These are phyloP conservation scores for Struthio camelus DNA, from an alignment of 2,113 vertebrate genomes.

Conservation along the genomic window DNA sequence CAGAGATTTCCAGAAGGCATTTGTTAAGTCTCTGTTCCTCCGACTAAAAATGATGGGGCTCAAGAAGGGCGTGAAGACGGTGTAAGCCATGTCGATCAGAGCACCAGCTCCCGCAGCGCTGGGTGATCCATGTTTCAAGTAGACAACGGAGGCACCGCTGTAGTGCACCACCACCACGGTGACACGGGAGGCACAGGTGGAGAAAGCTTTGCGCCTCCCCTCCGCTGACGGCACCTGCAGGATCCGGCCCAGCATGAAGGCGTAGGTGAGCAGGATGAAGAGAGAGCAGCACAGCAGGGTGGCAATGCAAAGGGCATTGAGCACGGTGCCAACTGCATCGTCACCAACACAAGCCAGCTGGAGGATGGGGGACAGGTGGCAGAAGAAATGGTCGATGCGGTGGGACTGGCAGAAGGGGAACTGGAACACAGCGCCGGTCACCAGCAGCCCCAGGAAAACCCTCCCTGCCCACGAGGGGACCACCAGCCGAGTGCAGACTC, in stretches of 20 bases:
- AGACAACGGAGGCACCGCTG: not conserved
- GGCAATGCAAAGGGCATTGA: not conserved
- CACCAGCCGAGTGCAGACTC: not conserved
- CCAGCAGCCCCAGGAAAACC: not conserved
- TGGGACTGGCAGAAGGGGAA: not conserved
- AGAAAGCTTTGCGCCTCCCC: not conserved
- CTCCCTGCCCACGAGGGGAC: not conserved
- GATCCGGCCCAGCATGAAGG: not conserved
- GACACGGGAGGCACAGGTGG: not conserved
- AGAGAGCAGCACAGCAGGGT: not conserved
- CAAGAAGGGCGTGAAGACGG: not conserved
- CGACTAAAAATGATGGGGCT: not conserved
- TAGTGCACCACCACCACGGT: not conserved
- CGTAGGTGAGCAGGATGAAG: not conserved
- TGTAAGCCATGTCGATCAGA: not conserved
- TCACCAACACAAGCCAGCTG: not conserved
- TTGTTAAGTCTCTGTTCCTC: not conserved
- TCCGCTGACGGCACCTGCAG: not conserved
- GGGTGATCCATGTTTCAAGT: not conserved
- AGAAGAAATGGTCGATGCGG: not conserved
- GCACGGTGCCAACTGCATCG: not conserved
- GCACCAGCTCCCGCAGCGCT: too few relatives aligned
- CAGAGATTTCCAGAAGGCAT: not conserved
- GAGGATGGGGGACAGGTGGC: not conserved
- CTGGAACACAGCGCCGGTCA: not conserved